Conservation (phyloP, 1,140 invertebrate species). For the Trichomalopsis sarcophagae region DNA sequence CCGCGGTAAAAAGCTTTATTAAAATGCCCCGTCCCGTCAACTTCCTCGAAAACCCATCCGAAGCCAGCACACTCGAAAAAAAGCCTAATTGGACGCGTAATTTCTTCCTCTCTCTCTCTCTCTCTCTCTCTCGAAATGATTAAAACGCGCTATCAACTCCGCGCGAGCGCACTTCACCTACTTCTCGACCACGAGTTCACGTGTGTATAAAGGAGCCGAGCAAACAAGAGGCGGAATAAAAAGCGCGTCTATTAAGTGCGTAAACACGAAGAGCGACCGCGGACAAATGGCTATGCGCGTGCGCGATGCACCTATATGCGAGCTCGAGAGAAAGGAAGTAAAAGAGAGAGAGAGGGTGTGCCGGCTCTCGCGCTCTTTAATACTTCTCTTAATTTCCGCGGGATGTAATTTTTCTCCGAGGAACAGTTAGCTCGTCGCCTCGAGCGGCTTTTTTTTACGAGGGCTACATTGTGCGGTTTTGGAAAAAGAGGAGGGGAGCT, state of each 20-base stretch:
- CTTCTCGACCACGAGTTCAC: background rate
- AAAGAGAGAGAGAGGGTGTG: slow-evolving; percentile 28
- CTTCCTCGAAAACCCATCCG: background rate
- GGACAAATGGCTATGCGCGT: background rate
- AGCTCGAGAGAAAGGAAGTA: background rate
- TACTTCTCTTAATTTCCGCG: slow-evolving; percentile 48
- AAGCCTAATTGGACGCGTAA: background rate
- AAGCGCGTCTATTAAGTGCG: background rate
- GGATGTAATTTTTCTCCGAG: slow-evolving; percentile 33
- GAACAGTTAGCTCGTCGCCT: background rate
- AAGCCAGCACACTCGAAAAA: background rate
- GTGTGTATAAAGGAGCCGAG: background rate
- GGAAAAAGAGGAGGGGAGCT: background rate
- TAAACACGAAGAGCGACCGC: slow-evolving; percentile 11
- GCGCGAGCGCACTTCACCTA: background rate
- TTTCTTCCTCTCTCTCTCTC: background rate
- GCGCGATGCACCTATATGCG: no score
- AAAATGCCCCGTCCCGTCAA: background rate
- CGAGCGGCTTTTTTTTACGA: background rate
- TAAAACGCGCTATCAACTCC: background rate
- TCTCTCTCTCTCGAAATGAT: background rate
- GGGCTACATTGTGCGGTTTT: slow-evolving; percentile 36
- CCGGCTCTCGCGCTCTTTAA: slow-evolving; percentile 21
- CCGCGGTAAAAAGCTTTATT: background rate
- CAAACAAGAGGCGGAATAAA: background rate